Base-by-base conservation (phyloP, 2,797 vertebrate genomes). In the Ptychadena robeensis region DNA sequence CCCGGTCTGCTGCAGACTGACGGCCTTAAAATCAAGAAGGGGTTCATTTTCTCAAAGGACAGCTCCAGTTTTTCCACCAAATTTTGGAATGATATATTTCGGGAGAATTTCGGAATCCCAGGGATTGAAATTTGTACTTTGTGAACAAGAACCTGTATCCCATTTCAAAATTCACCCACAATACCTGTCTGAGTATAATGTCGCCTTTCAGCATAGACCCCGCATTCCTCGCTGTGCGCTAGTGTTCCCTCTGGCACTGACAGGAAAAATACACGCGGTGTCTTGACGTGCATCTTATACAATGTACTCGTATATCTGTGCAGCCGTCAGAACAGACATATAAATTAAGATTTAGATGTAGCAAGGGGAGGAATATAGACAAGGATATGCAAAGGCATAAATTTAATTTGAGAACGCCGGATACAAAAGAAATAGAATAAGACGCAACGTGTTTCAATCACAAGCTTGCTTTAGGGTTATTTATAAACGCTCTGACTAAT, bases 401-500 rank as follows among this genome's bases (percentile, higher is more conserved):
- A 85, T 85, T 85, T 80, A 3, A 78, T 85, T 89, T 87, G 85
- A 88, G 40, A 85, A 81, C 64, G 81, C 71, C 87, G 85, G 87
- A 86, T 87, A 82, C 68, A 40, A 79, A 70, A 80, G 76, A 34
- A 85, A 68, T n/a, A 75, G 78, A 44, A 28, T 82, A 87, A 86
- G 81, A 81, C 11, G 86, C 59, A 88, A 87, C 77, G 82, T 85
- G 82, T 86, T 90, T 86, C 89, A 87, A 88, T 87, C 86, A 88
- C 65, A 87, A 88, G 80, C 78, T 89, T 91, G 91, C 91, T 93
- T 87, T 87, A 87, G 91, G 88, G 88, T 91, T 91, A 91, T 92
- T 92, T 91, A 90, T 89, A 92, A 91, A 92, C 89, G 87, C 89
- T 91, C 87, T 86, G 89, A 91, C 86, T 89, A 80, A 92, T 90